These are phyloP conservation scores for Ophiothrix spiculata DNA, from an alignment of 35 echinoderm and acorn worm genomes.

Conservation along the genomic window DNA sequence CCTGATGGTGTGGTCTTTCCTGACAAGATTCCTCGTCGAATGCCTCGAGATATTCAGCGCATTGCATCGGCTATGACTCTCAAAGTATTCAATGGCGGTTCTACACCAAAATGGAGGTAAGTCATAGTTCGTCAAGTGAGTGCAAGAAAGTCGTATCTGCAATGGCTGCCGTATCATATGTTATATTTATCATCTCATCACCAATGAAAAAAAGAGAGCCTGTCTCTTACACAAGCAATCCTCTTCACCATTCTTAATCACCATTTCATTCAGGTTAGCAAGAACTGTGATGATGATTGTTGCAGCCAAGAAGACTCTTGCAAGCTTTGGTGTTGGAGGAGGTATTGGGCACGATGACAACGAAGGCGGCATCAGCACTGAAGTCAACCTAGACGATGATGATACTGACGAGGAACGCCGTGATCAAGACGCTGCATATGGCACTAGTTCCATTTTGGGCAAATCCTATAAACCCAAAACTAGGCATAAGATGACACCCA, in stretches of 20 bases:
- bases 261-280: conserved; percentile 55
- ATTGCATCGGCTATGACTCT: conserved; percentile 91
- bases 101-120: conserved; percentile 88
- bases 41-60: conserved; percentile 85
- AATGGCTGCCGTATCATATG: neutral
- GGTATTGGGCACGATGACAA: conserved; percentile 17
- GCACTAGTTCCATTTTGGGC: conserved; percentile 79
- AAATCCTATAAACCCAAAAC: conserved; percentile 99
- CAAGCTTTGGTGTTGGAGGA: neutral
- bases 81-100: conserved; percentile 94
- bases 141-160: no score
- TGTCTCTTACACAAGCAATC: neutral
- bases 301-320: conserved; percentile 51
- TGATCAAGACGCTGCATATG: conserved; percentile 12
- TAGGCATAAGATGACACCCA: conserved; percentile 87
- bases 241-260: neutral
- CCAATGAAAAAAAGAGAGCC: neutral
- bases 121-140: neutral
- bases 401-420: conserved; percentile 38
- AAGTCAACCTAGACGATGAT: conserved; percentile 35
- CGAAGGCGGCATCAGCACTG: conserved; percentile 5
- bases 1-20: conserved; percentile 61
- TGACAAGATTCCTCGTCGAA: conserved; percentile 38
- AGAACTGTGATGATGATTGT: conserved; percentile 91
- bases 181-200: no score